Evolutionary conservation across 2,113 vertebrate genomes (phyloP).

Genomic region (Hypocryptadius cinnamomeus): DNA sequence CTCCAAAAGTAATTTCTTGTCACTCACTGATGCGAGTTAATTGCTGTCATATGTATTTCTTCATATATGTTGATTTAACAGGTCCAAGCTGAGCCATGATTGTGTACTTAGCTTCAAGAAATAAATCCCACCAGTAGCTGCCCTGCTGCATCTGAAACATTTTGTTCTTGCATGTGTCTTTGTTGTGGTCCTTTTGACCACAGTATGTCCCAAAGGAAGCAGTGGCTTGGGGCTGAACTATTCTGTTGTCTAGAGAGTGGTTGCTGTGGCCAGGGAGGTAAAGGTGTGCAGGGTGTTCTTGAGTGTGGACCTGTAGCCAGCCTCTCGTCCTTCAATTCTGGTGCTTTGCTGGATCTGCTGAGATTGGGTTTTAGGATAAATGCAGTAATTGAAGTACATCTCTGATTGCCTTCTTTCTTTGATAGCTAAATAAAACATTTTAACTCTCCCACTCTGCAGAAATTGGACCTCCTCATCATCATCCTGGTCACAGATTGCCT

Average conservation of each 20-base stretch:
- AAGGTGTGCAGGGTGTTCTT: fast-evolving
- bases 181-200: not conserved
- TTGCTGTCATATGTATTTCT: not conserved
- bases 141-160: not conserved
- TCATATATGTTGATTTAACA: not conserved
- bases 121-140: not conserved
- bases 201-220: not conserved
- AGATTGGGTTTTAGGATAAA: not conserved
- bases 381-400: not conserved
- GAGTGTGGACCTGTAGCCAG: not conserved
- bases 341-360: not conserved
- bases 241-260: not conserved
- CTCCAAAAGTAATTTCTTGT: not conserved
- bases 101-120: not conserved
- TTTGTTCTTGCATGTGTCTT: not conserved
- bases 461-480: constrained; percentile 94
- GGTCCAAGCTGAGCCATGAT: not conserved
- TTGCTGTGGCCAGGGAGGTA: not conserved
- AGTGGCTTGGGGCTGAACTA: not conserved
- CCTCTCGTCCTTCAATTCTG: not conserved
- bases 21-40: not conserved
- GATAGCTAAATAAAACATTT: not conserved
- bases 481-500: constrained; percentile 88
- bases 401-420: not conserved
- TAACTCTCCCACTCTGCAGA: constrained; percentile 66